A percentile compares a stretch with the other conserved stretches of the same genome.
Conservation (phyloP, 2,797 vertebrate species). For the Pitangus sulphuratus region DNA sequence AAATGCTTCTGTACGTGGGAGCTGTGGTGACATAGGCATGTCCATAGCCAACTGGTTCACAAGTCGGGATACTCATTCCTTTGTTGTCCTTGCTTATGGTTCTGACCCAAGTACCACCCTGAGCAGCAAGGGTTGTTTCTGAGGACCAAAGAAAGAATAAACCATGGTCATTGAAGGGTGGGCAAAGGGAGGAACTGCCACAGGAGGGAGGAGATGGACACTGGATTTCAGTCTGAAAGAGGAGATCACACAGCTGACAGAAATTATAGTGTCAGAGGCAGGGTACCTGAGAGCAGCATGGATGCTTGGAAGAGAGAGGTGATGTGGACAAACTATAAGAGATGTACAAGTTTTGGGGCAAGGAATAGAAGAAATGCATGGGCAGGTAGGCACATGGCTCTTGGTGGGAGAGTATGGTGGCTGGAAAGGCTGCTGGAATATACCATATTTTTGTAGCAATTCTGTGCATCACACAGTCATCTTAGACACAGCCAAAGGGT, state of each 20-base stretch:
- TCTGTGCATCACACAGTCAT: neutral
- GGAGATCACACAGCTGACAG: neutral
- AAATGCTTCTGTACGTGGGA: neutral
- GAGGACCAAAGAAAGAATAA: neutral
- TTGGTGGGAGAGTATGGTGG: neutral
- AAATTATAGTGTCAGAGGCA: neutral
- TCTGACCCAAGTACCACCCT: neutral
- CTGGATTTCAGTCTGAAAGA: neutral
- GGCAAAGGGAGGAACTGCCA: neutral
- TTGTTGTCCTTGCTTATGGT: neutral
- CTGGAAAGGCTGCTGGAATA: neutral
- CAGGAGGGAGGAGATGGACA: neutral
- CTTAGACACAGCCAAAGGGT: neutral
- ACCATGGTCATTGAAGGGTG: fast-evolving
- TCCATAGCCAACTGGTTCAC: neutral
- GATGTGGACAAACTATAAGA: neutral
- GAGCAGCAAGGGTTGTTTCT: neutral
- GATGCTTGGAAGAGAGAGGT: neutral
- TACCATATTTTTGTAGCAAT: neutral
- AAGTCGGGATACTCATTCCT: neutral
- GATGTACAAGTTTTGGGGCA: neutral
- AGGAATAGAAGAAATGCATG: neutral
- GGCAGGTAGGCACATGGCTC: fast-evolving
- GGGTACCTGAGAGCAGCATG: neutral
- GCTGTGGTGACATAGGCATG: neutral